A percentile compares a stretch with the other conserved stretches of the same genome.
Conservation (phyloP, 2,113 vertebrate species). For the Cromileptes altivelis region DNA sequence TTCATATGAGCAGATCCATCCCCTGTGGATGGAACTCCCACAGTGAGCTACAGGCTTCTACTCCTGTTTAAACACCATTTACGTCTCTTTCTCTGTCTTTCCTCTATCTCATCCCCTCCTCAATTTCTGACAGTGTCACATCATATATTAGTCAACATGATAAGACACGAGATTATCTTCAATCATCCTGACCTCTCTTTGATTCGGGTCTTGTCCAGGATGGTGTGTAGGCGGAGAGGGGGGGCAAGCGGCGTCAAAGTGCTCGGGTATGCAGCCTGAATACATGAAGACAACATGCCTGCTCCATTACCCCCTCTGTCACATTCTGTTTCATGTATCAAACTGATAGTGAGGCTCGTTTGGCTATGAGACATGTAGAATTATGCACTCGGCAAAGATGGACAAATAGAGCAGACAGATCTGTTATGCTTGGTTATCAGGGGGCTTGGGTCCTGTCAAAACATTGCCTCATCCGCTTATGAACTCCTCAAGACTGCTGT, state of each 20-base stretch:
- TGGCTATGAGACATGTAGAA: conserved; percentile 75
- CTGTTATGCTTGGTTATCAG: conserved; percentile 76
- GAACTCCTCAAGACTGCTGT: conserved; percentile 42
- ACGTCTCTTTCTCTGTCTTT: conserved; percentile 19
- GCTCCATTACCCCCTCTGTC: conserved; percentile 77
- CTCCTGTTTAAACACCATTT: conserved; percentile 55
- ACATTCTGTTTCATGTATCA: conserved; percentile 72
- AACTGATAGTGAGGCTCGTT: conserved; percentile 57
- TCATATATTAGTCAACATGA: conserved; percentile 66
- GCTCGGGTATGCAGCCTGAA: conserved; percentile 56
- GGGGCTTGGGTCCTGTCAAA: conserved; percentile 69
- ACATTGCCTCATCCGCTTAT: conserved; percentile 62
- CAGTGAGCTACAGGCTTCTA: conserved; percentile 15
- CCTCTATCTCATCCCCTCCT: background rate
- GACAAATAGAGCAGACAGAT: conserved; percentile 81
- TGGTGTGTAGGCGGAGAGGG: conserved; percentile 17
- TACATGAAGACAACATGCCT: conserved; percentile 61
- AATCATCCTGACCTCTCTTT: conserved; percentile 66
- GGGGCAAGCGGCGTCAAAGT: conserved; percentile 44
- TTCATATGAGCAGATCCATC: conserved; percentile 24
- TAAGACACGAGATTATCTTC: conserved; percentile 67
- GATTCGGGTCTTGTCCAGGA: conserved; percentile 67
- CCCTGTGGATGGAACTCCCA: conserved; percentile 38
- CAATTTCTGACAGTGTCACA: conserved; percentile 54
- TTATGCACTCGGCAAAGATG: conserved; percentile 73